These are phyloP conservation scores for Rhinogobio ventralis DNA, from an alignment of 2,797 vertebrate species.

Conservation along the genomic window DNA sequence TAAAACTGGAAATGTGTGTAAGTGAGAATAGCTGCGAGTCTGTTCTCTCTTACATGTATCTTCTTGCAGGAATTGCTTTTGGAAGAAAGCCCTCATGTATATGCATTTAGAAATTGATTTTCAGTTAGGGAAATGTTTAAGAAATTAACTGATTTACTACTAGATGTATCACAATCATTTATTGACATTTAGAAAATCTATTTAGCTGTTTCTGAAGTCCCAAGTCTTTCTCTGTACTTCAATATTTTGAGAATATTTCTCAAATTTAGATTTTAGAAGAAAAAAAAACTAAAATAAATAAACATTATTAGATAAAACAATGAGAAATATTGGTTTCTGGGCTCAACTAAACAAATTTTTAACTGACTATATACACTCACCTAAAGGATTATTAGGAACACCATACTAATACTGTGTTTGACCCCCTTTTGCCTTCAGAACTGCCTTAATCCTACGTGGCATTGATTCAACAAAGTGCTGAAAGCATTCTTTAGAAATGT, in stretches of 20 bases:
- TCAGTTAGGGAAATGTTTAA: conserved; percentile 25
- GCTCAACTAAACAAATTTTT: not conserved
- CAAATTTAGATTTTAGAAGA: not conserved
- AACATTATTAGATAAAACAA: not conserved
- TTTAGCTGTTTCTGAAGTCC: not conserved
- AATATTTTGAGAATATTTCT: not conserved
- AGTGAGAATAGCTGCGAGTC: not conserved
- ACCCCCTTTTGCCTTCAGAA: too few species aligned
- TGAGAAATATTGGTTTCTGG: not conserved
- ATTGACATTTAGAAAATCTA: not conserved
- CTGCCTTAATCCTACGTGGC: too few species aligned
- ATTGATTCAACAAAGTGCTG: too few species aligned
- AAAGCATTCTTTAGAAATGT: too few species aligned
- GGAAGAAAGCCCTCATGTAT: not conserved
- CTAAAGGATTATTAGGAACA: too few species aligned
- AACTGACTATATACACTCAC: too few species aligned
- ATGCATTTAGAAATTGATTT: conserved; percentile 13
- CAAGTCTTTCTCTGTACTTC: not conserved
- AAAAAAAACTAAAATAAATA: not conserved
- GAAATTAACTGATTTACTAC: not conserved
- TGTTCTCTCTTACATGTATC: too few species aligned
- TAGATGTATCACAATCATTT: not conserved
- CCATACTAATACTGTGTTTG: too few species aligned
- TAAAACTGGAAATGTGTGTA: conserved; percentile 30
- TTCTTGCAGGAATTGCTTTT: conserved; percentile 8